Percentiles rank a stretch among this genome's conserved stretches.
phyloP scores from a whole-genome alignment of 2,888 invertebrate species.

The Conus canariensis region DNA sequence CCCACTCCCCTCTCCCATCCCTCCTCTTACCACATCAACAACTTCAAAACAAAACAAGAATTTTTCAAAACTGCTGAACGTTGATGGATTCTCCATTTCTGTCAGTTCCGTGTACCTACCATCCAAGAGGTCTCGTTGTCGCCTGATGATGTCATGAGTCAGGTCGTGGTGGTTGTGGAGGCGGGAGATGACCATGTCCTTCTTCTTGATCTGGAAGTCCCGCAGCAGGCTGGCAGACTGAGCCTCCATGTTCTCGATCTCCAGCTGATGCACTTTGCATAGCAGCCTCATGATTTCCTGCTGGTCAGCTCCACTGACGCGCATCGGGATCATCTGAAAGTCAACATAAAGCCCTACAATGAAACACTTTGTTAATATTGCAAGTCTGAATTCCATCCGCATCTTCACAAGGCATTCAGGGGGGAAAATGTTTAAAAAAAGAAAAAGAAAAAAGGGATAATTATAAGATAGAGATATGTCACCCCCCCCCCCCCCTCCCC shows the following conservation, averaged over 20 bases:
- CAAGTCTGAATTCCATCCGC: too few relatives aligned
- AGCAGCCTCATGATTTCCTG: constrained; percentile 92
- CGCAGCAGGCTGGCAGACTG: constrained; percentile 92
- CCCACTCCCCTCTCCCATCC: too few relatives aligned
- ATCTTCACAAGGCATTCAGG: too few relatives aligned
- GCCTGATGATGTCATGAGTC: constrained; percentile 93
- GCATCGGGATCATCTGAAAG: constrained; percentile 88
- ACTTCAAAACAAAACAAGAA: too few relatives aligned
- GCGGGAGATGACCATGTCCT: constrained; percentile 90
- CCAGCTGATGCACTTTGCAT: constrained; percentile 94
- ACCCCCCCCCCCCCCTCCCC: too few relatives aligned
- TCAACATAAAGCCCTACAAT: neutral
- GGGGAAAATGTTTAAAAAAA: too few relatives aligned
- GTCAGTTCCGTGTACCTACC: constrained; percentile 80
- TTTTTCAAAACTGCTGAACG: too few relatives aligned
- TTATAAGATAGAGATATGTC: too few relatives aligned
- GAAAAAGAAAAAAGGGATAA: too few relatives aligned
- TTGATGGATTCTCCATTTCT: too few relatives aligned
- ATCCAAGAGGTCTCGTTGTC: constrained; percentile 91
- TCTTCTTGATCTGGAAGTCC: constrained; percentile 90
- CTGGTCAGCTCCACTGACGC: constrained; percentile 92
- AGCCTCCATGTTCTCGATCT: constrained; percentile 91
- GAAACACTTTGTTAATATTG: neutral
- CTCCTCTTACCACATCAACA: too few relatives aligned
- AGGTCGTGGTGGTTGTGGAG: constrained; percentile 91